phyloP scores from a whole-genome alignment of 2,113 vertebrate genomes.

The Channa argus region DNA sequence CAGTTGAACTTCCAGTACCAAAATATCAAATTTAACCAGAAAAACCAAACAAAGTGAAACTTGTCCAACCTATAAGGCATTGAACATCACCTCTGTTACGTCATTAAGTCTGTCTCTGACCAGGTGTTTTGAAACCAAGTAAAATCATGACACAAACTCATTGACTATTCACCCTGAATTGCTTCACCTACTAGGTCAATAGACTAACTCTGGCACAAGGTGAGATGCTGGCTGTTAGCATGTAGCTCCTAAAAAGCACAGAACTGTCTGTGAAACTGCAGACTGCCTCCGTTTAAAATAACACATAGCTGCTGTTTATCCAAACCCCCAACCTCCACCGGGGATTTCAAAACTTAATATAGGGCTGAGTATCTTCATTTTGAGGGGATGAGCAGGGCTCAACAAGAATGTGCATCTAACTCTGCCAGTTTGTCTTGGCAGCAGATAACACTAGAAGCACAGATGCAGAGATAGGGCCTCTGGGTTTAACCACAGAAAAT shows the following conservation, averaged over 20 bases:
- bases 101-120: not conserved
- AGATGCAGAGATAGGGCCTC: conserved; percentile 34
- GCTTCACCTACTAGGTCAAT: not conserved
- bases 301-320: conserved; percentile 34
- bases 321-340: conserved; percentile 38
- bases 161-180: not conserved
- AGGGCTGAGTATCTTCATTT: conserved; percentile 69
- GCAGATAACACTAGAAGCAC: conserved; percentile 35
- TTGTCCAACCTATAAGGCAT: not conserved
- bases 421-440: conserved; percentile 73
- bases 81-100: not conserved
- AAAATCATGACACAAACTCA: conserved; percentile 9
- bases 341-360: conserved; percentile 61
- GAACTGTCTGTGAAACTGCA: conserved; percentile 21
- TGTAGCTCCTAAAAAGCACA: conserved; percentile 17
- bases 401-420: conserved; percentile 68
- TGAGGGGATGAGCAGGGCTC: conserved; percentile 73
- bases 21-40: not conserved
- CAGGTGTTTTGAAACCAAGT: not conserved
- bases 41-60: not conserved
- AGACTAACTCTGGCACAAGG: not conserved
- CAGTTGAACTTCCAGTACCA: not conserved
- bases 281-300: conserved; percentile 44
- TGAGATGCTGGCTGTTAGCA: conserved; percentile 11
- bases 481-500: conserved; percentile 28